phyloP scores from a whole-genome alignment of 37 sponge, comb jelly and placozoan species.

The Corticium candelabrum region DNA sequence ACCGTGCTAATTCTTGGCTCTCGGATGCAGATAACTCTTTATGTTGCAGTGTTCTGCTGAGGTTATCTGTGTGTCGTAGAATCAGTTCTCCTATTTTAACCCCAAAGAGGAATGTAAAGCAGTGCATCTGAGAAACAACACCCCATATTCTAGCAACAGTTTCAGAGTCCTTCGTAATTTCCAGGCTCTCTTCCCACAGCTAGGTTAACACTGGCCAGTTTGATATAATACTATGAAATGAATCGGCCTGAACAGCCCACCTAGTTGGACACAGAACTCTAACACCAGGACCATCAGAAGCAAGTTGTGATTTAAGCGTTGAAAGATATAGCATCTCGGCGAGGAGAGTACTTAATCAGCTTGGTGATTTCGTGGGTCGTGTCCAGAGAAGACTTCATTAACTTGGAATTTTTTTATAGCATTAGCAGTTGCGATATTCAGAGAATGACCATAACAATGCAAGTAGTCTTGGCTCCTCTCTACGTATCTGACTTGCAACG shows the following conservation, averaged over 20 bases:
- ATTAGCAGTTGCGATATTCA: constrained; percentile 19
- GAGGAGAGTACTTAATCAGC: constrained; percentile 16
- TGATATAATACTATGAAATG: constrained; percentile 24
- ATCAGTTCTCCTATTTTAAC: too few relatives aligned
- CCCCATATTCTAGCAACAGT: too few relatives aligned
- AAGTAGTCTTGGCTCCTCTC: constrained; percentile 2
- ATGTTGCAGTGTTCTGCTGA: too few relatives aligned
- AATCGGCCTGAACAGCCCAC: constrained; percentile 31
- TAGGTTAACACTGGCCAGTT: constrained; percentile 10
- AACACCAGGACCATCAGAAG: constrained; percentile 2
- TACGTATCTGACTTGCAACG: constrained; percentile 15
- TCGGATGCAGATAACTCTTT: too few relatives aligned
- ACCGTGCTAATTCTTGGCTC: too few relatives aligned
- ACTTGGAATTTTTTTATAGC: constrained; percentile 18
- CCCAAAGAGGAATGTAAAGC: too few relatives aligned
- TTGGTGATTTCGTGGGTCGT: constrained; percentile 16
- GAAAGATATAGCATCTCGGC: constrained; percentile 24
- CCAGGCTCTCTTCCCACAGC: too few relatives aligned
- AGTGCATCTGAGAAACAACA: too few relatives aligned
- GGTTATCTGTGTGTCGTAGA: too few relatives aligned
- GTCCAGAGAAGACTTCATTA: constrained; percentile 17
- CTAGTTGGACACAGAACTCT: constrained; percentile 30
- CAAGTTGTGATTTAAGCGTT: constrained; percentile 14
- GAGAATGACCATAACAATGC: constrained; percentile 20
- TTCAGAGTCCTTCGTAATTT: too few relatives aligned